These are phyloP conservation scores for Dicrurus megarhynchus DNA, from an alignment of 2,113 vertebrate genomes.

Conservation along the genomic window DNA sequence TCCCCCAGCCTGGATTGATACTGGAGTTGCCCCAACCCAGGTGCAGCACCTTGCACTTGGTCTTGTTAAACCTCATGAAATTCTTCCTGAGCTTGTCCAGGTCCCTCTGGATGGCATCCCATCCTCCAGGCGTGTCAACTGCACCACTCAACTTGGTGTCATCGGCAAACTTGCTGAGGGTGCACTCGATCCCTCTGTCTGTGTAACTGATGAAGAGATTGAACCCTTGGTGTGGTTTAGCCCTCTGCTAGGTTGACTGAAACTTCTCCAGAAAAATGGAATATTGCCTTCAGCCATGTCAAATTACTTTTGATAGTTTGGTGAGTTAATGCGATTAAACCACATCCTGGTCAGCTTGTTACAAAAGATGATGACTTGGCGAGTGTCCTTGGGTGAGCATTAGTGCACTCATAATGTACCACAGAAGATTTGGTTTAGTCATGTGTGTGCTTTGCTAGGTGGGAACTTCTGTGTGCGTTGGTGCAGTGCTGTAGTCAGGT, in stretches of 20 bases:
- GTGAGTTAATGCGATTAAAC: conserved; percentile 12
- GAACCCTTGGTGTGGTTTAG: neutral
- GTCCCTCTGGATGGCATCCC: neutral
- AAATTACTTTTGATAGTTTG: neutral
- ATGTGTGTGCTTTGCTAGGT: neutral
- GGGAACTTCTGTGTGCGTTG: neutral
- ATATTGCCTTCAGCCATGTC: neutral
- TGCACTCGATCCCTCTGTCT: rapidly evolving
- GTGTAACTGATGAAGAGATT: neutral
- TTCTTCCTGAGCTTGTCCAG: neutral
- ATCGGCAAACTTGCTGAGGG: neutral
- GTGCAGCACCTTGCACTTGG: neutral
- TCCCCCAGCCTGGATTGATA: neutral
- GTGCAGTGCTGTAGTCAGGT: neutral
- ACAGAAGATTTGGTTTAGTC: neutral
- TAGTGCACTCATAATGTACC: neutral
- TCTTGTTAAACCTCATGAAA: neutral
- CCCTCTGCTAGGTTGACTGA: neutral
- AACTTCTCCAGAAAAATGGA: neutral
- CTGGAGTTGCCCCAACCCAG: rapidly evolving
- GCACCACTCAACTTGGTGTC: neutral
- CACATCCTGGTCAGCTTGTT: conserved; percentile 37
- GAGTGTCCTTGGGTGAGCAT: neutral
- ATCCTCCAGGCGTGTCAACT: neutral
- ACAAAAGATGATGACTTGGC: neutral